A percentile compares a stretch with the other conserved stretches of the same genome.
These are phyloP conservation scores for Acleris cristana DNA, from an alignment of 2,888 invertebrate species.

Conservation along the genomic window DNA sequence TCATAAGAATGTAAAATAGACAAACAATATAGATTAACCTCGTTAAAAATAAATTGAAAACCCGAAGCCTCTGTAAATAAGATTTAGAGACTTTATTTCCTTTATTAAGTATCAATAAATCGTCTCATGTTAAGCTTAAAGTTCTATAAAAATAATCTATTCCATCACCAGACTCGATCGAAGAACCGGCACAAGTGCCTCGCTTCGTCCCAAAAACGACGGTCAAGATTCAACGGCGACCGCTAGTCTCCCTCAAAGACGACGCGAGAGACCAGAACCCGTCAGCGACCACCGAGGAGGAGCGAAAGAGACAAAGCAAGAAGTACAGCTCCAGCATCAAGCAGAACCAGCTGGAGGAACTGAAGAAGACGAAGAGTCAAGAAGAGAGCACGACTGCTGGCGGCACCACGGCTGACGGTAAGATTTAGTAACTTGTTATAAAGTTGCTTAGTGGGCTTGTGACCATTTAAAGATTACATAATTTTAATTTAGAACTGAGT, in stretches of 20 bases:
- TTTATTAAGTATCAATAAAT: not conserved
- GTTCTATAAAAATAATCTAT: not conserved
- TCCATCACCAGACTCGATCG: conserved; percentile 59
- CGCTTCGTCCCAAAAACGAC: conserved; percentile 49
- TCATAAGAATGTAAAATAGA: no score
- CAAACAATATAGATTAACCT: no score
- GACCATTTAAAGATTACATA: no score
- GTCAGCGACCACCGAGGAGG: conserved; percentile 74
- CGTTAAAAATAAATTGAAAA: no score
- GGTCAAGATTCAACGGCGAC: conserved; percentile 65
- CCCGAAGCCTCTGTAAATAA: not conserved
- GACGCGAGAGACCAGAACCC: conserved; percentile 66
- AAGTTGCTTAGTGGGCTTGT: not conserved
- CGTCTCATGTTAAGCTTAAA: no score
- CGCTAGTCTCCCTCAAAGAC: conserved; percentile 65
- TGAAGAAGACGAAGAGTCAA: conserved; percentile 55
- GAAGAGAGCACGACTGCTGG: conserved; percentile 61
- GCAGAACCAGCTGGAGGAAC: conserved; percentile 70
- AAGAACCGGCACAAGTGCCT: conserved; percentile 62
- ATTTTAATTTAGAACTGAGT: no score
- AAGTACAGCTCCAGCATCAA: conserved; percentile 75
- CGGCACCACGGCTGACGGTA: conserved; percentile 60
- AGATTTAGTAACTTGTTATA: conserved; percentile 21
- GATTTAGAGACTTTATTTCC: not conserved
- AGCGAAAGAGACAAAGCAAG: conserved; percentile 75